phyloP scores from a whole-genome alignment of 2,113 vertebrate species.

The Alethe diademata region DNA sequence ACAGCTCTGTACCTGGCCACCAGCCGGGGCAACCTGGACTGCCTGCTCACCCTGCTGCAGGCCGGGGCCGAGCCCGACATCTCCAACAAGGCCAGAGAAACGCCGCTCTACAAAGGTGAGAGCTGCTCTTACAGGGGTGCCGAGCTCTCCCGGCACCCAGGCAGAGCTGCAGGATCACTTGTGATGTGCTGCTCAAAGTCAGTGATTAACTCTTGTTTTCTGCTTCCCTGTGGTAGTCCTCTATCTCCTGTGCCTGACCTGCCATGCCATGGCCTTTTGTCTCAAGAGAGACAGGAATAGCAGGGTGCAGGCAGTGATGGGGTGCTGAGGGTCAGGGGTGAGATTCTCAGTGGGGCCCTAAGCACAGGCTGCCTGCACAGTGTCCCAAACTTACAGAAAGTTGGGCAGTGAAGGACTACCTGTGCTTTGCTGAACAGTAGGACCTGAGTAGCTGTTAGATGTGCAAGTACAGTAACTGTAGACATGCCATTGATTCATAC shows the following conservation, averaged over 20 bases:
- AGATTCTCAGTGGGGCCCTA: not conserved
- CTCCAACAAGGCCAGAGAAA: constrained; percentile 83
- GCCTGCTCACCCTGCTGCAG: constrained; percentile 80
- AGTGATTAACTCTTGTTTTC: not conserved
- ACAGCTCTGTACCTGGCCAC: constrained; percentile 83
- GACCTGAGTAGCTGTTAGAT: not conserved
- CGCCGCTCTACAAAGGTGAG: constrained; percentile 89
- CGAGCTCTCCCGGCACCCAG: not conserved
- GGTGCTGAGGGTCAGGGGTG: not conserved
- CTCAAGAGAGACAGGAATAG: not conserved
- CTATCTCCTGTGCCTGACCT: not conserved
- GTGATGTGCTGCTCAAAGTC: not conserved
- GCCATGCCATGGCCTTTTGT: not conserved
- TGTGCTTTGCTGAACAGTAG: not conserved
- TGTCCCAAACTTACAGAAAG: not conserved
- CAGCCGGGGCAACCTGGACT: constrained; percentile 70
- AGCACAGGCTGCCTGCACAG: not conserved
- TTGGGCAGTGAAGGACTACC: not conserved
- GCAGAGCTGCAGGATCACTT: not conserved
- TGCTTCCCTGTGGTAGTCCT: not conserved
- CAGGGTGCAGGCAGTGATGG: not conserved
- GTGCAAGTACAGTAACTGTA: not conserved
- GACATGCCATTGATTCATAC: not conserved
- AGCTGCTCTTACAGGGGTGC: not conserved
- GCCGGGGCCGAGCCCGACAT: constrained; percentile 83